A percentile compares a stretch with the other conserved stretches of the same genome.
These are phyloP conservation scores for Ametastegia equiseti DNA, from an alignment of 2,888 invertebrate genomes.

Conservation along the genomic window DNA sequence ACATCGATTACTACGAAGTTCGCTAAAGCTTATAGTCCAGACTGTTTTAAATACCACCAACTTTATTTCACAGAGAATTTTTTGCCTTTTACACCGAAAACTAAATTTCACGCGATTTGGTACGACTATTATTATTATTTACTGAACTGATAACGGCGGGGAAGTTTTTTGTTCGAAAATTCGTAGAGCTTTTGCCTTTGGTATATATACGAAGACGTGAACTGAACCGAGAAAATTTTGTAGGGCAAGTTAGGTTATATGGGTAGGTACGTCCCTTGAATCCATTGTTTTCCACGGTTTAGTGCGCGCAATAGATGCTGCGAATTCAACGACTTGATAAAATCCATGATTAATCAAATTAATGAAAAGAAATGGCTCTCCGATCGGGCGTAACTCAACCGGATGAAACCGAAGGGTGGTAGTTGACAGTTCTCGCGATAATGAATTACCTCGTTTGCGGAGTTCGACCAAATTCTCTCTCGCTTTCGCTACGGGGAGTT, in stretches of 20 bases:
- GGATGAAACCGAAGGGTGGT: slow-evolving; percentile 5
- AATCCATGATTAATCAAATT: slow-evolving; percentile 45
- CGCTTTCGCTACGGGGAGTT: slow-evolving; percentile 34
- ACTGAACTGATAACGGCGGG: background rate
- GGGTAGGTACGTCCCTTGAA: background rate
- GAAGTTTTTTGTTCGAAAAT: background rate
- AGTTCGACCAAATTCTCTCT: slow-evolving; percentile 24
- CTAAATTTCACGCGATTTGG: background rate
- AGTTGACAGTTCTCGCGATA: slow-evolving; percentile 37
- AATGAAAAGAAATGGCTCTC: slow-evolving; percentile 34
- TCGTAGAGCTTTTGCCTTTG: background rate
- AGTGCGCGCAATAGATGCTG: background rate
- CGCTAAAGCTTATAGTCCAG: background rate
- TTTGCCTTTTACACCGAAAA: background rate
- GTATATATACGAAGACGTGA: slow-evolving; percentile 14
- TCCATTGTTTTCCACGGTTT: slow-evolving; percentile 30
- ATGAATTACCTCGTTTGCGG: slow-evolving; percentile 40
- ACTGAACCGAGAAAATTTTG: slow-evolving; percentile 22
- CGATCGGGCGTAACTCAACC: slow-evolving; percentile 31
- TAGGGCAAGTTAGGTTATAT: background rate
- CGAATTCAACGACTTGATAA: slow-evolving; percentile 29
- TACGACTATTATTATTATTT: background rate
- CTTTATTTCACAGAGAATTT: background rate
- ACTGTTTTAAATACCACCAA: background rate
- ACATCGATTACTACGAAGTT: background rate